phyloP scores from a whole-genome alignment of 2,113 vertebrate species.

The Corythoichthys haematopterus region DNA sequence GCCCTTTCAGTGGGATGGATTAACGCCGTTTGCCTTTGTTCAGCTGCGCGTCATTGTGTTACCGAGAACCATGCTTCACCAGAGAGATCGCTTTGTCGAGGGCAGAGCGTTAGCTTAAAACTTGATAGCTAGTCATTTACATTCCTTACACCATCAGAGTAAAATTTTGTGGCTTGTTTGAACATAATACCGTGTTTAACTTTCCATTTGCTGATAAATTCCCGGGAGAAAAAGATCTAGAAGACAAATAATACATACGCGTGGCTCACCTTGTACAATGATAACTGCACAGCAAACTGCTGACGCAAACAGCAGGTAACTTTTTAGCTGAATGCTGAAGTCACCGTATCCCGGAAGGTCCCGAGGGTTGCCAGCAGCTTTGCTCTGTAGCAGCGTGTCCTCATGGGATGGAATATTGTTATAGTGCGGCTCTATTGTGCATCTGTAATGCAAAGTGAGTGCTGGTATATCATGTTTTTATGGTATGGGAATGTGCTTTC shows the following conservation, averaged over 20 bases:
- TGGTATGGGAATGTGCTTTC: background rate
- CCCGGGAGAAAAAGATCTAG: background rate
- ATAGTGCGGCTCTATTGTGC: background rate
- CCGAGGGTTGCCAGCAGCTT: constrained; percentile 1
- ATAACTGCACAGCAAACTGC: constrained; percentile 6
- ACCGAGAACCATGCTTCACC: background rate
- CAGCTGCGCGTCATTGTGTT: background rate
- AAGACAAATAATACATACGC: constrained; percentile 6
- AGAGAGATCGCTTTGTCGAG: background rate
- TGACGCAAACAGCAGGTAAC: background rate
- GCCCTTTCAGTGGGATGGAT: constrained; percentile 8
- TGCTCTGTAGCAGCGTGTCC: background rate
- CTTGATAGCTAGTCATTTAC: background rate
- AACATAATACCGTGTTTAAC: background rate
- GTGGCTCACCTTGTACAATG: constrained; percentile 4
- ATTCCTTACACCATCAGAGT: background rate
- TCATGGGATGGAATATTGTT: constrained; percentile 1
- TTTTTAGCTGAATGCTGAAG: constrained; percentile 12
- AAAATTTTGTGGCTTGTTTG: background rate
- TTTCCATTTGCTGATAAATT: background rate
- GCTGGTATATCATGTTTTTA: background rate
- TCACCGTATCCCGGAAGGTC: constrained; percentile 6
- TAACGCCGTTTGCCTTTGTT: constrained; percentile 7
- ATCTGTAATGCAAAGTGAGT: background rate
- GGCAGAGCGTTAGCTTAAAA: background rate